Evolutionary conservation across 2,888 invertebrate species (phyloP), one percentile per base, ranked within the genome.

Genomic region (Aporophyla nigra): DNA sequence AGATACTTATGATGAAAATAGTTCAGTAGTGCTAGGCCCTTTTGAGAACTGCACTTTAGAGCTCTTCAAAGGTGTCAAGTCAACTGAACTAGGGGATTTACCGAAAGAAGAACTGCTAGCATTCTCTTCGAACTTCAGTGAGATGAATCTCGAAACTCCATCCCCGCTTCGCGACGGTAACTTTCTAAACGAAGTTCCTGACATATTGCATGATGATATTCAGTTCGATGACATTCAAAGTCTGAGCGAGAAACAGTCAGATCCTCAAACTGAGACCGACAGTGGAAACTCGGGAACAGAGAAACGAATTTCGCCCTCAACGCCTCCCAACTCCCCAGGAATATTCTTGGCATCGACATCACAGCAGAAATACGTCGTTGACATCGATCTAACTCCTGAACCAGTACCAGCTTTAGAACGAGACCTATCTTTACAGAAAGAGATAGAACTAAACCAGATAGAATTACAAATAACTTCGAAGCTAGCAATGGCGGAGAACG

Each of bases 11-110:
- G 95, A 96, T 66, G 96, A 96, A 88, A 95, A 97, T 88, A 96
- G 96, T 76, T 96, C 96, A n/a, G 97, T 97, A 9, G 97, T 97
- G 19, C 86, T 97, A 58, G 97, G 97, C 2, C 97, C 97, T 0
- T 97, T 97, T 85, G 97, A 97, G 83, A 97, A 97, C 86, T 97
- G 96, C 86, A 94, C 97, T 0, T 90, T 97, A 56, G 97, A 97
- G 77, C 91, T 96, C 54, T 97, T 95, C 88, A 97, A 96, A 87
- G 96, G 95, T 1, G 87, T 95, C 1, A 97, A 97, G 91, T 94
- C 97, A 0, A 87, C 87, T 1, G 96, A 97, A 61, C 89, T 94
- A 54, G 91, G 93, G 0, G 96, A 96, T 58, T 83, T 96, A 43
- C 95, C 95, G 0, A 95, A 95, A 84, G 97, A 97, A 86, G 97